Conservation (phyloP, 2,113 vertebrate genomes). For the Chrysochloris asiatica region DNA sequence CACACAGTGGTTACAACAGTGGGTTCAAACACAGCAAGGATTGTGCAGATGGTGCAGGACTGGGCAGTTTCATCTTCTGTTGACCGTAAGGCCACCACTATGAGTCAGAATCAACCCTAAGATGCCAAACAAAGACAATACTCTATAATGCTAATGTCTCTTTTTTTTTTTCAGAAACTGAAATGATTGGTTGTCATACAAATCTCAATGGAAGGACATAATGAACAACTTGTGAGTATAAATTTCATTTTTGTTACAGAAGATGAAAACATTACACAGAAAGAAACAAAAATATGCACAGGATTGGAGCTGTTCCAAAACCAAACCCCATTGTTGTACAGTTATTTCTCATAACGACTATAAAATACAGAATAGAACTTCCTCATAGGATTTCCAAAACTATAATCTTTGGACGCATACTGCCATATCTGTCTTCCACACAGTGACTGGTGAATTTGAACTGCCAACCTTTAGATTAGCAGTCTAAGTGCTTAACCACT, state of each 20-base stretch:
- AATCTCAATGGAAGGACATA: conserved; percentile 30
- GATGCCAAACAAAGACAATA: too few relatives aligned
- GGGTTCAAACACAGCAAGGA: too few relatives aligned
- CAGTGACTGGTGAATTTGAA: not conserved
- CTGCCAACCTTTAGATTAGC: not conserved
- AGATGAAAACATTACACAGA: conserved; percentile 27
- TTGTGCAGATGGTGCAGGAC: too few relatives aligned
- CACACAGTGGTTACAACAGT: too few relatives aligned
- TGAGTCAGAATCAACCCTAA: too few relatives aligned
- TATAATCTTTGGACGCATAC: not conserved
- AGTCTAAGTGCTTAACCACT: not conserved
- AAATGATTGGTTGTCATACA: conserved; percentile 41
- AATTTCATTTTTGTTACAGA: not conserved
- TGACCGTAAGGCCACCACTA: too few relatives aligned
- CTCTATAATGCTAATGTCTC: too few relatives aligned
- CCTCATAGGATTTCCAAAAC: not conserved
- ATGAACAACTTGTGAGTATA: conserved; percentile 32
- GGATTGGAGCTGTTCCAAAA: not conserved
- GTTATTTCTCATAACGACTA: not conserved
- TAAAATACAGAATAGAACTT: not conserved
- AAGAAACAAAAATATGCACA: not conserved
- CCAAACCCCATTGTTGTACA: not conserved
- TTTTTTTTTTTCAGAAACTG: conserved; percentile 57
- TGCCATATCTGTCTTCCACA: not conserved
- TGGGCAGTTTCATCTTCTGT: too few relatives aligned